Conservation (phyloP, 1,140 invertebrate genomes). For the Hyles euphorbiae region DNA sequence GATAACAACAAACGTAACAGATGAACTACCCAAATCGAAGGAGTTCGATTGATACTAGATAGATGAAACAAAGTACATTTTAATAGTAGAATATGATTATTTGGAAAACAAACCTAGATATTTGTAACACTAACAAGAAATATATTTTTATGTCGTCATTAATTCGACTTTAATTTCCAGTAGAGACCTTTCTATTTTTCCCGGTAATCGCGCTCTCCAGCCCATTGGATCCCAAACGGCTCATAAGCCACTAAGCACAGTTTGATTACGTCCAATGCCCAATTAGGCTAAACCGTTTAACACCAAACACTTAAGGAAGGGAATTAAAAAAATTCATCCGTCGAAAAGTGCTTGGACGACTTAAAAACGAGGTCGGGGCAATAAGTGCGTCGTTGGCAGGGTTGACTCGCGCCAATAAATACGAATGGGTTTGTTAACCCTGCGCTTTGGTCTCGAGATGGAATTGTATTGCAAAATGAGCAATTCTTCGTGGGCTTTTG, state of each 20-base stretch:
- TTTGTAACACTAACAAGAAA: too few relatives aligned
- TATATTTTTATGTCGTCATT: too few relatives aligned
- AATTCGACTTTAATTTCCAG: too few relatives aligned
- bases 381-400: conserved; percentile 38
- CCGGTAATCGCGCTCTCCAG: neutral
- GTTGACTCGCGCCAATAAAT: conserved; percentile 15
- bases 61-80: too few relatives aligned
- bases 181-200: neutral
- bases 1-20: too few relatives aligned
- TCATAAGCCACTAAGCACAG: conserved; percentile 2
- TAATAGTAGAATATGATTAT: too few relatives aligned
- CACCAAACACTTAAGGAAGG: conserved; percentile 8
- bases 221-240: conserved; percentile 5
- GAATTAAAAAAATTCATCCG: conserved; percentile 34
- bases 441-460: too few relatives aligned
- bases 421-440: too few relatives aligned
- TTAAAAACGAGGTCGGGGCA: conserved; percentile 39
- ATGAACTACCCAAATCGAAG: too few relatives aligned
- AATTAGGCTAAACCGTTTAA: conserved; percentile 9
- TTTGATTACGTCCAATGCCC: conserved; percentile 3
- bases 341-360: conserved; percentile 34
- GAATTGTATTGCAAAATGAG: neutral
- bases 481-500: neutral
- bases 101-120: too few relatives aligned
- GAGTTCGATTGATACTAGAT: too few relatives aligned